Evolutionary conservation across 2,113 vertebrate species (phyloP), one percentile per base, ranked within the genome.

Genomic region (Recurvirostra avosetta): DNA sequence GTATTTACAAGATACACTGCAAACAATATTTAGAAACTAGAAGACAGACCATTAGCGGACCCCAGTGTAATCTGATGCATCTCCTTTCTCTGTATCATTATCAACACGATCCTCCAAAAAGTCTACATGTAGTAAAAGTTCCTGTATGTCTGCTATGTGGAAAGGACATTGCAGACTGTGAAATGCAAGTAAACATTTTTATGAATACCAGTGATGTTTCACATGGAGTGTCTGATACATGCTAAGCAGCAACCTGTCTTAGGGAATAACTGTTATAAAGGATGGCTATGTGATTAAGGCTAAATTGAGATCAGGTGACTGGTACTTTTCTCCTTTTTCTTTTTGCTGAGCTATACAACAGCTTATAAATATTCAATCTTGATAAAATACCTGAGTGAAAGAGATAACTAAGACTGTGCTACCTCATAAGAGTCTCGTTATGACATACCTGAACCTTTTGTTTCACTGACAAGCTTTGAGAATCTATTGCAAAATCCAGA

Each of bases 381-480:
- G 90, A 76, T 77, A 94, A 92, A 90, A 93, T 62, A 84, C 47
- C 38, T 80, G 86, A 90, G 80, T 40, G 59, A 66, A 80, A 86
- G 63, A 49, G 32, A 86, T 81, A 52, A 74, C 43, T 86, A n/a
- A 25, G 47, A 76, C 26, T 7, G 32, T 90, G 63, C 32, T 80
- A 2, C 26, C 26, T 77, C 38, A 84, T 71, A 92, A 94, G 88
- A 56, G 23, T 56, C 88, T 93, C 0, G 4, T 81, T 89, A 49
- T 58, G 83, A 86, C 73, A 74, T 7, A 86, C 43, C 65, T 88
- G 96, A 93, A 63, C 30, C 15, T 67, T 95, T 84, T 81, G 50
- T 92, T 78, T 86, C 9, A 0, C 68, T 91, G 68, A 78, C 67
- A 92, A 15, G 32, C 70, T 82, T 63, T 58, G 66, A 53, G 45